These are phyloP conservation scores for Lamproptera curius DNA, from an alignment of 2,888 invertebrate species.

Conservation along the genomic window DNA sequence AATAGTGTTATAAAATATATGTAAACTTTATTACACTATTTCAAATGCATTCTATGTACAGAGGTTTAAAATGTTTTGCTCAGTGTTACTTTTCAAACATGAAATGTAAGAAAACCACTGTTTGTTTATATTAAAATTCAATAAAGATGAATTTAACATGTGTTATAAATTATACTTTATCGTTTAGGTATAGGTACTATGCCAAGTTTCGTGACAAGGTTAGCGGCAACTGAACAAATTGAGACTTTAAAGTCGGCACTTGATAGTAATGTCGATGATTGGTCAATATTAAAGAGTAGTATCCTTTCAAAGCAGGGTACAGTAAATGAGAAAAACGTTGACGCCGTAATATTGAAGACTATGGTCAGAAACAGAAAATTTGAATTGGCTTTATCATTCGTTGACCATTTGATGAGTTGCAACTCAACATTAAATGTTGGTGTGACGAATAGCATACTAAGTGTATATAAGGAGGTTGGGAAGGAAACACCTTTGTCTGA, in stretches of 20 bases:
- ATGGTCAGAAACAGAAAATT: constrained; percentile 64
- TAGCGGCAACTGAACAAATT: constrained; percentile 39
- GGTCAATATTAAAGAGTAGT: constrained; percentile 58
- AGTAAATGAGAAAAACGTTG: constrained; percentile 73
- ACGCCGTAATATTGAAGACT: constrained; percentile 77
- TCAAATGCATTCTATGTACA: constrained; percentile 8
- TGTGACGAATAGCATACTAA: constrained; percentile 76
- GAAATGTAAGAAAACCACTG: constrained; percentile 5
- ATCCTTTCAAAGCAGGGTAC: constrained; percentile 52
- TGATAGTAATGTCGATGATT: constrained; percentile 43
- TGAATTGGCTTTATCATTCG: constrained; percentile 75
- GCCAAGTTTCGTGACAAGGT: constrained; percentile 1
- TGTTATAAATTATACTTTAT: not conserved
- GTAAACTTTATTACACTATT: too few relatives aligned
- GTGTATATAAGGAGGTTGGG: constrained; percentile 66
- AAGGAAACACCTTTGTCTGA: constrained; percentile 45
- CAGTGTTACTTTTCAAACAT: constrained; percentile 4
- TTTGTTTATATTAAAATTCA: not conserved
- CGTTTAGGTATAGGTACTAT: constrained; percentile 7
- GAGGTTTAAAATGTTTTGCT: constrained; percentile 3
- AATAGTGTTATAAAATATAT: too few relatives aligned
- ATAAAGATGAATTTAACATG: not conserved
- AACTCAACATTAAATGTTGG: constrained; percentile 76
- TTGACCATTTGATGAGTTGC: constrained; percentile 70
- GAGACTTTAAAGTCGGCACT: constrained; percentile 45